Evolutionary conservation across 2,797 vertebrate genomes (phyloP).

Genomic region (Hydrophis major): DNA sequence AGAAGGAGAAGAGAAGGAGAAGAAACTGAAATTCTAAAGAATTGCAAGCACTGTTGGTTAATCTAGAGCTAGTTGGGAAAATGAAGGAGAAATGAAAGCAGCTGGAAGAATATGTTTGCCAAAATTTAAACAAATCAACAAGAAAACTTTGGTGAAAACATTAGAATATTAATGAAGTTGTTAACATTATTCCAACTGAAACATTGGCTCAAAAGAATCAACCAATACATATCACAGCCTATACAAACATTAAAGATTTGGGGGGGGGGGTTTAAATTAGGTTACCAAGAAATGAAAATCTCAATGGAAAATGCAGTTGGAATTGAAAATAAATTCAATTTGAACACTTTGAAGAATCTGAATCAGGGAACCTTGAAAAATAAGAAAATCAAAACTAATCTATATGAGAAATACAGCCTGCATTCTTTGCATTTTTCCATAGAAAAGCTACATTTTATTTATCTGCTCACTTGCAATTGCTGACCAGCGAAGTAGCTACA

Average conservation of each 20-base stretch:
- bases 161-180: background rate
- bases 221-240: background rate
- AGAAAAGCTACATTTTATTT: background rate
- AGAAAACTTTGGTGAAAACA: background rate
- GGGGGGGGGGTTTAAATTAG: background rate
- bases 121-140: background rate
- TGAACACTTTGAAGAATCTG: background rate
- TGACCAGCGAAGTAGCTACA: background rate
- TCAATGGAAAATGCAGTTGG: background rate
- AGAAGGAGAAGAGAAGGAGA: background rate
- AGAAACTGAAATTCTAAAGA: background rate
- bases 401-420: background rate
- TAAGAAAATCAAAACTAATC: background rate
- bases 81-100: background rate
- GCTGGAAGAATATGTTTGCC: background rate
- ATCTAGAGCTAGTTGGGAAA: background rate
- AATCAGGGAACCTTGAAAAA: background rate
- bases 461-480: background rate
- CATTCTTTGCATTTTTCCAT: too few species aligned
- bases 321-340: background rate
- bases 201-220: background rate
- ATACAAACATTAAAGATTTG: background rate
- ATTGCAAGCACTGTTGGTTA: background rate
- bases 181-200: background rate
- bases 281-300: background rate